Percentiles rank a stretch among this genome's conserved stretches.
Evolutionary conservation across 2,888 invertebrate genomes (phyloP).

Genomic region (Teleiodes luculella): DNA sequence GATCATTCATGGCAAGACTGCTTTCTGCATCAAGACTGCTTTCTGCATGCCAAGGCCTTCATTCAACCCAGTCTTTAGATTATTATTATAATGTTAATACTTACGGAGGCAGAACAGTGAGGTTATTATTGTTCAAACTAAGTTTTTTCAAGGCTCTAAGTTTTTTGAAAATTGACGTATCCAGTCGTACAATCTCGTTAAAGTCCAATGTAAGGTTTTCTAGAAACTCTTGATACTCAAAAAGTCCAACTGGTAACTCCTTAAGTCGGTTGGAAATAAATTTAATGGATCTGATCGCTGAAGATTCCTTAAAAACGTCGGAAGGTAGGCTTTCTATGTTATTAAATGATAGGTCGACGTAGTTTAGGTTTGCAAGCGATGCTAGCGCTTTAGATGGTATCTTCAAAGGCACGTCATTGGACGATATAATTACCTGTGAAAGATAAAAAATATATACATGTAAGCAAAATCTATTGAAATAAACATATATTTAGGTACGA

Average conservation of each 20-base stretch:
- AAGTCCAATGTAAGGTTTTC: not conserved
- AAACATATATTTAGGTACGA: too few relatives aligned
- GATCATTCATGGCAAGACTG: too few relatives aligned
- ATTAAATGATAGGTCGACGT: slow-evolving; percentile 15
- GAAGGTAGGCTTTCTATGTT: not conserved
- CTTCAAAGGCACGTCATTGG: not conserved
- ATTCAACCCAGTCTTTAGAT: too few relatives aligned
- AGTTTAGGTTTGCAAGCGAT: slow-evolving; percentile 16
- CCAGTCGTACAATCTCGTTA: not conserved
- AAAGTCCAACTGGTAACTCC: not conserved
- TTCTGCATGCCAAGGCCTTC: too few relatives aligned
- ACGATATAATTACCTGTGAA: not conserved
- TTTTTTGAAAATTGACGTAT: not conserved
- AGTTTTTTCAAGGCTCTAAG: not conserved
- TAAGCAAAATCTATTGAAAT: too few relatives aligned
- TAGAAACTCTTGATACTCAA: not conserved
- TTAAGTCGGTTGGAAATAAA: not conserved
- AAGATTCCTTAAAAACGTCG: not conserved
- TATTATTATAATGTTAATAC: not conserved
- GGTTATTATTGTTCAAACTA: not conserved
- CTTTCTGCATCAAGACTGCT: too few relatives aligned
- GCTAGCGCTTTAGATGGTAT: slow-evolving; percentile 22
- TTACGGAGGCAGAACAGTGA: not conserved
- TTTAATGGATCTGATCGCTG: slow-evolving; percentile 1
- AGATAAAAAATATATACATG: too few relatives aligned